Evolutionary conservation across 2,113 vertebrate species (phyloP).

Genomic region (Dicerorhinus sumatrensis): DNA sequence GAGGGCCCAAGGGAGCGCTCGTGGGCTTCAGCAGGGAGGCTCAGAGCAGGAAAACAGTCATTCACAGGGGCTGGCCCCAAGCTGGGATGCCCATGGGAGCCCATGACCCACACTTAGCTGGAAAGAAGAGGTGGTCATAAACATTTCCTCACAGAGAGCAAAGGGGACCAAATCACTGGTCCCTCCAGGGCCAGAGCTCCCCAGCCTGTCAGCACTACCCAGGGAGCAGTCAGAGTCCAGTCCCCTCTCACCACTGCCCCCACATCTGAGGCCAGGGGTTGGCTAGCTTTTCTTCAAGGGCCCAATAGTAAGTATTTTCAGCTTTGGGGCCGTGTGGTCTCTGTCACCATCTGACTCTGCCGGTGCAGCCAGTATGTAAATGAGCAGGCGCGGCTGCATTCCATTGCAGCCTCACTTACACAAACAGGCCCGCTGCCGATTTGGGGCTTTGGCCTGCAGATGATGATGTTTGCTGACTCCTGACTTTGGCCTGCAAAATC

Average conservation of each 20-base stretch:
- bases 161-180: background rate
- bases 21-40: background rate
- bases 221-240: background rate
- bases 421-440: background rate
- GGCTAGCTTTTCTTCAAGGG: background rate
- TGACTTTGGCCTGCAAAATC: conserved; percentile 1
- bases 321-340: background rate
- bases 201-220: background rate
- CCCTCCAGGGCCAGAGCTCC: background rate
- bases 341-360: background rate
- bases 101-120: background rate
- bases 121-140: background rate
- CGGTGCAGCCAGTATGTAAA: background rate
- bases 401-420: background rate
- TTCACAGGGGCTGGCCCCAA: background rate
- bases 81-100: background rate
- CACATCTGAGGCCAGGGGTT: background rate
- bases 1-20: background rate
- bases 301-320: background rate
- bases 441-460: background rate
- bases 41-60: background rate
- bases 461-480: background rate
- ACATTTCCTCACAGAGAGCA: background rate
- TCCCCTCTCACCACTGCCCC: background rate
- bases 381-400: background rate